Evolutionary conservation across 2,113 vertebrate species (phyloP).

Genomic region (Ceyx cyanopectus): DNA sequence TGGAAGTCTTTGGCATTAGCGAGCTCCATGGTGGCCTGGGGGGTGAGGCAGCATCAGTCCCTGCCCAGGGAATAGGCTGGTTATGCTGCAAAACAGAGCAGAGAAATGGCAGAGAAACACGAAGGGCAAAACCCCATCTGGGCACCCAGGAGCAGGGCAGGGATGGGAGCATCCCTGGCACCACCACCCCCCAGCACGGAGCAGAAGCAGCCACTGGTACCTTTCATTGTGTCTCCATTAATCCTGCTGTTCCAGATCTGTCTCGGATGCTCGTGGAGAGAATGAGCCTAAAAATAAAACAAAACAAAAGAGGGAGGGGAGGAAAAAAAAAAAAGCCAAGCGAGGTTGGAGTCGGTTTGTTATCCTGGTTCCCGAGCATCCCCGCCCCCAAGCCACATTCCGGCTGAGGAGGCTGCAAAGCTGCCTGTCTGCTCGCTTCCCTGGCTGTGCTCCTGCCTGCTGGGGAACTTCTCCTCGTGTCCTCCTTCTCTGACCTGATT

Average conservation of each 20-base stretch:
- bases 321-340: not conserved
- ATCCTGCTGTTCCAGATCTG: constrained; percentile 4
- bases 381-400: not conserved
- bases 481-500: not conserved
- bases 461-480: not conserved
- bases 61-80: not conserved
- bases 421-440: not conserved
- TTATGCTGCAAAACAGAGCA: not conserved
- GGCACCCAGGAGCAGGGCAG: not conserved
- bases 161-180: not conserved
- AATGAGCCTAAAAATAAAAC: constrained; percentile 14
- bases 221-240: constrained; percentile 13
- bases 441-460: not conserved
- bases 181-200: rapidly evolving
- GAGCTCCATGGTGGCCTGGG: constrained; percentile 80
- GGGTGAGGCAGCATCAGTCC: not conserved
- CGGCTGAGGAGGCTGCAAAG: not conserved
- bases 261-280: not conserved
- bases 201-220: not conserved
- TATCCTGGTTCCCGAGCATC: not conserved
- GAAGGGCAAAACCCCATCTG: not conserved
- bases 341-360: not conserved
- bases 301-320: not conserved
- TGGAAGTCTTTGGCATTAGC: constrained; percentile 89
- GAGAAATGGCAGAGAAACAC: not conserved